These are phyloP conservation scores for Danio jaintianensis DNA, from an alignment of 2,797 vertebrate genomes.

Conservation along the genomic window DNA sequence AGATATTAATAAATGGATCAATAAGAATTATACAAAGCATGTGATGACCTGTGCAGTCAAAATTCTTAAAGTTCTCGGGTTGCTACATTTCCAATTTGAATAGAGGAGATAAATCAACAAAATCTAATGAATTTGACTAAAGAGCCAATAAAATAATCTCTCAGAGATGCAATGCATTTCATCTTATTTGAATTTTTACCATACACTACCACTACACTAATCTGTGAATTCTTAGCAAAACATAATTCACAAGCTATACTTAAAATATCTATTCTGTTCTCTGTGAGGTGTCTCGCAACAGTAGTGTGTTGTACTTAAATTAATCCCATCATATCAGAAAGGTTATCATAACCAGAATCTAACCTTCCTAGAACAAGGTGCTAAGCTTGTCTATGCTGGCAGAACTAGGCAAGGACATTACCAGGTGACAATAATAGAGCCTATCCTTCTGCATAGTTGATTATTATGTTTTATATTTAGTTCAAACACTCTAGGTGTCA, in stretches of 20 bases:
- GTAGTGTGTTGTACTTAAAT: neutral
- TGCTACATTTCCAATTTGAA: neutral
- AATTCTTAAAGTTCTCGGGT: conserved; percentile 15
- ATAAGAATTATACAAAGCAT: neutral
- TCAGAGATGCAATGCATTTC: neutral
- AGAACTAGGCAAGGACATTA: conserved; percentile 13
- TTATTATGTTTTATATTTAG: conserved; percentile 14
- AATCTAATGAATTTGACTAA: neutral
- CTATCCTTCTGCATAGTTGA: conserved; percentile 16
- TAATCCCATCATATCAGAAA: conserved; percentile 15
- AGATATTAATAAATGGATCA: neutral
- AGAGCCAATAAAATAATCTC: neutral
- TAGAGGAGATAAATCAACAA: neutral
- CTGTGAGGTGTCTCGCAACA: neutral
- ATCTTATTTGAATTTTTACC: neutral
- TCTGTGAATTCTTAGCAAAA: neutral
- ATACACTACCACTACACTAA: neutral
- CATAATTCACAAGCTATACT: neutral
- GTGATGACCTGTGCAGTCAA: neutral
- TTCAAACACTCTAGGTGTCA: neutral
- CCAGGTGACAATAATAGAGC: conserved; percentile 23
- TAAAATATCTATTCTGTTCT: neutral
- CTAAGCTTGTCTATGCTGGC: conserved; percentile 22
- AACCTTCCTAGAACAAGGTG: conserved; percentile 43
- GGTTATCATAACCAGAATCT: conserved; percentile 6